Percentiles rank a stretch among this genome's conserved stretches.
Conservation (phyloP, 1,140 invertebrate genomes). For the Pachypeltis micranthus region DNA sequence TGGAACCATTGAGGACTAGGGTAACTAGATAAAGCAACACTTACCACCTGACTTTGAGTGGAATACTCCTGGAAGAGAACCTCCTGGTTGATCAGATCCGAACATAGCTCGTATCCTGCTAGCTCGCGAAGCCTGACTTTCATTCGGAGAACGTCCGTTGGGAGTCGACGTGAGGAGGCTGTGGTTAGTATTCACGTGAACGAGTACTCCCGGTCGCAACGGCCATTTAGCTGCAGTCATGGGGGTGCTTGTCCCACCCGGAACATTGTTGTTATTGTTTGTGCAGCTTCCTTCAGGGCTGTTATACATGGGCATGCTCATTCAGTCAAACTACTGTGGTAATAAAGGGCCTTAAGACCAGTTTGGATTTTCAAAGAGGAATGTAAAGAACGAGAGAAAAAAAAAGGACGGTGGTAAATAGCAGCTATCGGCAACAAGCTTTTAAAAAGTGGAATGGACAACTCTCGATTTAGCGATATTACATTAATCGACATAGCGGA, state of each 20-base stretch:
- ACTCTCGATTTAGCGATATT: too few relatives aligned
- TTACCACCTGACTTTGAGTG: slow-evolving; percentile 8
- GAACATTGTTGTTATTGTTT: slow-evolving; percentile 31
- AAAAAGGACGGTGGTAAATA: too few relatives aligned
- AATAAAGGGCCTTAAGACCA: slow-evolving; percentile 10
- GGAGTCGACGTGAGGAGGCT: slow-evolving; percentile 34
- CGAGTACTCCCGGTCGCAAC: slow-evolving; percentile 70
- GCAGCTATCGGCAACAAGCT: too few relatives aligned
- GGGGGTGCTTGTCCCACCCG: slow-evolving; percentile 30
- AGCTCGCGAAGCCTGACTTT: slow-evolving; percentile 28
- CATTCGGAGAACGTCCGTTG: slow-evolving; percentile 14
- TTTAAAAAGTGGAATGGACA: too few relatives aligned
- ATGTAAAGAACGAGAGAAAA: slow-evolving; percentile 15
- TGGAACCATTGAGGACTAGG: too few relatives aligned
- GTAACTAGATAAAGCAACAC: too few relatives aligned
- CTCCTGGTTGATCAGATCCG: slow-evolving; percentile 21
- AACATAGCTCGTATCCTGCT: slow-evolving; percentile 30
- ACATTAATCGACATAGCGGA: too few relatives aligned
- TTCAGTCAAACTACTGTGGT: slow-evolving; percentile 1
- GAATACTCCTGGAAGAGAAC: slow-evolving; percentile 8
- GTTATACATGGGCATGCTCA: slow-evolving; percentile 5
- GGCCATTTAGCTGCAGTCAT: slow-evolving; percentile 53
- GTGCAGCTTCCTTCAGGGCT: slow-evolving; percentile 30
- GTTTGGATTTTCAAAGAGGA: background rate
- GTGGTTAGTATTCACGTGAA: slow-evolving; percentile 67